phyloP scores from a whole-genome alignment of 2,797 vertebrate species.

The Scyliorhinus canicula region DNA sequence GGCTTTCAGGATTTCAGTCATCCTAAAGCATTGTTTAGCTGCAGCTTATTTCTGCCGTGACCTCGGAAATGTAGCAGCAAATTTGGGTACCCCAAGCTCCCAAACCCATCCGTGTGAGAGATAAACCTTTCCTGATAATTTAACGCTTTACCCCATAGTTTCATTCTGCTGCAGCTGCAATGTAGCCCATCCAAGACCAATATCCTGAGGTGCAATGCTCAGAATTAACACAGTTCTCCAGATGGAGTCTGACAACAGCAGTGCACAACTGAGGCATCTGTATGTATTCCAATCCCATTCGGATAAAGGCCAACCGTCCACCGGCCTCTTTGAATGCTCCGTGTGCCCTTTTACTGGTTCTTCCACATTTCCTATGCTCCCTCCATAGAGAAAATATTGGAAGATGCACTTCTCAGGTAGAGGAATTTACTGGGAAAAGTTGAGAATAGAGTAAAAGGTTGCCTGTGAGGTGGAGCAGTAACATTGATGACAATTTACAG shows the following conservation, averaged over 20 bases:
- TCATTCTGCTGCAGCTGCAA: neutral
- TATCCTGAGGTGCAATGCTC: too few species aligned
- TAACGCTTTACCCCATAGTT: neutral
- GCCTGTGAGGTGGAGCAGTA: neutral
- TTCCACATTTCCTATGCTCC: neutral
- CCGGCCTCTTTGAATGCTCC: neutral
- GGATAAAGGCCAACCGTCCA: neutral
- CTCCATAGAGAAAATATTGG: neutral
- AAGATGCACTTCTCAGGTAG: too few species aligned
- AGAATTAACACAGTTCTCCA: too few species aligned
- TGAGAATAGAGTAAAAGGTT: neutral
- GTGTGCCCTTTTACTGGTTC: neutral
- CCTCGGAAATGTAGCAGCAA: neutral
- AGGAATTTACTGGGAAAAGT: neutral
- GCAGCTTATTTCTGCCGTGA: neutral
- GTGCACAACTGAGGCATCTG: too few species aligned
- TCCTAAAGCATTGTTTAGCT: neutral
- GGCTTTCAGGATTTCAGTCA: neutral
- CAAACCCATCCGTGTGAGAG: neutral
- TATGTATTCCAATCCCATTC: neutral
- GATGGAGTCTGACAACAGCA: too few species aligned
- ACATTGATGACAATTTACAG: neutral
- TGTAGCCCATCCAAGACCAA: neutral
- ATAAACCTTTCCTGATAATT: neutral
- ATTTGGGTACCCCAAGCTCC: neutral